Base-by-base conservation (phyloP, 2,888 invertebrate genomes). In the Arge pagana region DNA sequence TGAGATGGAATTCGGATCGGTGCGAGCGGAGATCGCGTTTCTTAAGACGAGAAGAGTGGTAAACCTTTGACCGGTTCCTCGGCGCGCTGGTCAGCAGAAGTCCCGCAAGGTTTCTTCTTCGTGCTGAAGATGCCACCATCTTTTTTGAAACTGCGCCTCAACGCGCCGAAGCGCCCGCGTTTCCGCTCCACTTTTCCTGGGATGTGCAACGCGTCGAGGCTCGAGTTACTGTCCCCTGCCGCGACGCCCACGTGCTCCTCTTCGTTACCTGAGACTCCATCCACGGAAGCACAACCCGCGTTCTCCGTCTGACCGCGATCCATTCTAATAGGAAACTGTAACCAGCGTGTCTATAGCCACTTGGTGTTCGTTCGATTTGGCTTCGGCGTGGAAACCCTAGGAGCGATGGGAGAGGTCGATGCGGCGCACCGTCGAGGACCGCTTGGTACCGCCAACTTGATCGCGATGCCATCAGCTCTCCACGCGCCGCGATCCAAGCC, bases 181-280 rank as follows among this genome's bases (percentile, higher is more conserved):
- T 63, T 69, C 54, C 62, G 64, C 4, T 65, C 63, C 19, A 57
- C 59, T 28, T 48, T 56, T 16, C 39, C 26, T 18, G 58, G 45
- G n/a, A 54, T 59, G 21, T 63, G 61, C 11, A 69, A 48, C 1
- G 70, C 68, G 53, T 72, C 71, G 56, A 72, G 54, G 26, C 70
- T 72, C 21, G 71, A 71, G 52, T 65, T 71, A 33, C 72, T 71
- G 19, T 63, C 71, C n/a, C 53, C 66, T n/a, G n/a, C n/a, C 28
- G 28, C 4, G 15, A 65, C 68, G 26, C 60, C 63, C 8, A 61
- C 56, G 58, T 66, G 63, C 15, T 66, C 67, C 39, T 70, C 69
- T 54, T 67, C 63, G 18, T 15, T n/a, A 50, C 68, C 70, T 42
- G 67, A 71, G 55, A 68, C 61, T 39, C 68, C 67, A 43, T 73